phyloP scores from a whole-genome alignment of 2,888 invertebrate genomes.

The Listrodromus nycthemerus region DNA sequence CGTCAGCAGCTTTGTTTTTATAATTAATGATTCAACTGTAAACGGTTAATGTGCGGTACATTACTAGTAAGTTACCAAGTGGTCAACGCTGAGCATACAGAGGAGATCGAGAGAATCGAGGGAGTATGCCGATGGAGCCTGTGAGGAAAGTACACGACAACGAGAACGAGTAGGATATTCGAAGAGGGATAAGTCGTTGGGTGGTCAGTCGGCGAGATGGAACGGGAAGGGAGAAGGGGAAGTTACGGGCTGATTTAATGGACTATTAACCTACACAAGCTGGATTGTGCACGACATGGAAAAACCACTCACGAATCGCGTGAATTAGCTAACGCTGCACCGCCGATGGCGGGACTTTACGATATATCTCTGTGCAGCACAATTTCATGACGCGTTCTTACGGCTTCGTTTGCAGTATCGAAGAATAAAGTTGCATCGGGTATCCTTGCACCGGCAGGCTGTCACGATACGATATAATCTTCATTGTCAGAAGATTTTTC shows the following conservation, averaged over 20 bases:
- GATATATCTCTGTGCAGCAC: slow-evolving; percentile 4
- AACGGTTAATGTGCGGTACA: too few relatives aligned
- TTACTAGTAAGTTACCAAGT: too few relatives aligned
- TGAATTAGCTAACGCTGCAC: slow-evolving; percentile 61
- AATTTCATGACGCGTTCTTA: slow-evolving; percentile 23
- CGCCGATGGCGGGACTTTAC: slow-evolving; percentile 47
- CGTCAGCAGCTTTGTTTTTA: too few relatives aligned
- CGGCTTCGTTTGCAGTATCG: slow-evolving; percentile 6
- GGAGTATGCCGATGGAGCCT: background rate
- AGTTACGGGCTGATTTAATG: slow-evolving; percentile 71
- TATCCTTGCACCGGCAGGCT: background rate
- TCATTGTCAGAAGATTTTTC: slow-evolving; percentile 38
- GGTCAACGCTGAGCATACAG: background rate
- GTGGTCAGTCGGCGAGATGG: slow-evolving; percentile 44
- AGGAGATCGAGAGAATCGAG: background rate
- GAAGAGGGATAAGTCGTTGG: slow-evolving; percentile 47
- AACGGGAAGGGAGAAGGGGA: slow-evolving; percentile 58
- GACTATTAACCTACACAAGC: slow-evolving; percentile 71
- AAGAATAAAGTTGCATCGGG: background rate
- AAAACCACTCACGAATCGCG: slow-evolving; percentile 57
- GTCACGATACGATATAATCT: slow-evolving; percentile 25
- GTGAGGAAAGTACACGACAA: slow-evolving; percentile 2
- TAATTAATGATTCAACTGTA: too few relatives aligned
- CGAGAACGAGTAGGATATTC: slow-evolving; percentile 33
- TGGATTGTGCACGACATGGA: slow-evolving; percentile 68